Percentiles rank a stretch among this genome's conserved stretches.
Evolutionary conservation across 2,797 vertebrate genomes (phyloP).

Genomic region (Catamblyrhynchus diadema): DNA sequence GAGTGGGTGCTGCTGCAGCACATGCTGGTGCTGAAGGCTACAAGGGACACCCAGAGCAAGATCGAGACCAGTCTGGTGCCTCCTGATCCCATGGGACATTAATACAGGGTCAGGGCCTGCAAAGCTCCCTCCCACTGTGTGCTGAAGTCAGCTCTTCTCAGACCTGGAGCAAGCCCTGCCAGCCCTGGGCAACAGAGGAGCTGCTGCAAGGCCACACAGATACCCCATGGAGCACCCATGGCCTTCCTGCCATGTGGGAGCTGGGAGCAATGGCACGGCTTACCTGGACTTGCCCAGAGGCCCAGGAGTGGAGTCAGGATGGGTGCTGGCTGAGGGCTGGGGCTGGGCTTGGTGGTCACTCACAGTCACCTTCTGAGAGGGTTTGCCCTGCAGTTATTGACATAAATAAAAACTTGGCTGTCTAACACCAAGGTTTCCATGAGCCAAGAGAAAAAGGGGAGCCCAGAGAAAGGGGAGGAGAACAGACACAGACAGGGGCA

Average conservation of each 20-base stretch:
- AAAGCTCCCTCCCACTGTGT: background rate
- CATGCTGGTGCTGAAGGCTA: background rate
- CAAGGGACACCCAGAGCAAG: background rate
- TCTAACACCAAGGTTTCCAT: constrained; percentile 88
- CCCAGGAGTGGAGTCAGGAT: constrained; percentile 65
- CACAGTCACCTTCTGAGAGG: constrained; percentile 82
- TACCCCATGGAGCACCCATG: background rate
- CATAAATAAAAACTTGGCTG: constrained; percentile 99
- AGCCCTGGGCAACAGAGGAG: background rate
- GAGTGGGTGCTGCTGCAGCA: background rate
- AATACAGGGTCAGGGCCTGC: accelerated
- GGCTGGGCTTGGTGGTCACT: constrained; percentile 77
- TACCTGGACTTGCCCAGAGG: constrained; percentile 59
- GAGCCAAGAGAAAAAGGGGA: constrained; percentile 77
- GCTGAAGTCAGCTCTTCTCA: background rate
- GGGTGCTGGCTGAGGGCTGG: constrained; percentile 75
- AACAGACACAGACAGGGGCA: constrained; percentile 50
- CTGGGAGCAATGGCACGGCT: background rate
- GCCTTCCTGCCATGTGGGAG: background rate
- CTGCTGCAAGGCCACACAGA: background rate
- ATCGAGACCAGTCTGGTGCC: background rate
- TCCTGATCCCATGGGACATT: background rate
- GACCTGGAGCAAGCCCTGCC: background rate
- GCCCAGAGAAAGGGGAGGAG: constrained; percentile 72
- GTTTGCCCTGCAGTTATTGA: constrained; percentile 97